These are phyloP conservation scores for Ploceus nigricollis DNA, from an alignment of 2,113 vertebrate genomes.

Conservation along the genomic window DNA sequence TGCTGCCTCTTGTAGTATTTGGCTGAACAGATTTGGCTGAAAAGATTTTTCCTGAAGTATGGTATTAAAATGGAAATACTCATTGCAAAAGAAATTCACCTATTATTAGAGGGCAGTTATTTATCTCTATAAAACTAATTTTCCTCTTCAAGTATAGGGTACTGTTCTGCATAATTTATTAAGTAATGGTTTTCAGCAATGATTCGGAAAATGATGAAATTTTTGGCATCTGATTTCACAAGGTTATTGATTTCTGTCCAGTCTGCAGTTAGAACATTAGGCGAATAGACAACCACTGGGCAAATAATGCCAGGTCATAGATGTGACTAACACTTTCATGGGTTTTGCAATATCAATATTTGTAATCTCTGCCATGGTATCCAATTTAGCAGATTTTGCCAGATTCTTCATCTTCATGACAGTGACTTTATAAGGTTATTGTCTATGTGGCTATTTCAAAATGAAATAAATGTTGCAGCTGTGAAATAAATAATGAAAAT, in stretches of 20 bases:
- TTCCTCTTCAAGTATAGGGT: background rate
- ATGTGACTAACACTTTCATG: background rate
- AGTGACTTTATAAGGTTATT: background rate
- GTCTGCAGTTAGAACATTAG: background rate
- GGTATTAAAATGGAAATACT: background rate
- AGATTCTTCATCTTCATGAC: background rate
- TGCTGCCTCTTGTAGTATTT: background rate
- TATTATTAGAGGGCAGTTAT: background rate
- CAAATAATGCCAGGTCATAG: background rate
- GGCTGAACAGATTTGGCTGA: background rate
- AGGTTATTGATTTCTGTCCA: background rate
- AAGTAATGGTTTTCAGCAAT: background rate
- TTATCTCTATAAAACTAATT: background rate
- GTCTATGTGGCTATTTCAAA: background rate
- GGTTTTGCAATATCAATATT: background rate
- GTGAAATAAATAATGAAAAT: background rate
- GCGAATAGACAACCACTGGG: background rate
- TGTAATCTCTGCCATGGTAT: background rate
- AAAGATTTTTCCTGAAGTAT: background rate
- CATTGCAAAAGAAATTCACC: background rate
- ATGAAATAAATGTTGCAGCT: background rate
- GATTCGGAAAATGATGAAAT: background rate
- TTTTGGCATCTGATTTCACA: slow-evolving; percentile 1
- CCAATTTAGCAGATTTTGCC: background rate
- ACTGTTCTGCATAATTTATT: background rate